phyloP scores from a whole-genome alignment of 2,113 vertebrate species.

The Haliaeetus leucogaster region DNA sequence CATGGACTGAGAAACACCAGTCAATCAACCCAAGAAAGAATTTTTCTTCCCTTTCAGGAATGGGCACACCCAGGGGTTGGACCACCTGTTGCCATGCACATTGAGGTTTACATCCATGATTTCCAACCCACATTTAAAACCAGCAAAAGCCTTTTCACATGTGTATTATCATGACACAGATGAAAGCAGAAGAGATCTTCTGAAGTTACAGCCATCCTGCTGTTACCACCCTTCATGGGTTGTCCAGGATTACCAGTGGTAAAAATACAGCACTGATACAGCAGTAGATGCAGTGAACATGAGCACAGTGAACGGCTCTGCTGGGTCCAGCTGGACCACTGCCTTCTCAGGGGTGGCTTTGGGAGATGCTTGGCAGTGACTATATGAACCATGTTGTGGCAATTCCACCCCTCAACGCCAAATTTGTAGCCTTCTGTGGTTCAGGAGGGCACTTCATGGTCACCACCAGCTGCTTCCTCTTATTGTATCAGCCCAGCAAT shows the following conservation, averaged over 20 bases:
- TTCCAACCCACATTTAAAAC: not conserved
- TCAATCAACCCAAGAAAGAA: not conserved
- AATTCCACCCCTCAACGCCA: no score
- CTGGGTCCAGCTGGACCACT: not conserved
- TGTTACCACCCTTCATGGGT: not conserved
- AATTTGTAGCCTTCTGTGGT: no score
- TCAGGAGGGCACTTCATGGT: not conserved
- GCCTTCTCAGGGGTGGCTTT: no score
- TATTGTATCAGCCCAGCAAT: accelerated
- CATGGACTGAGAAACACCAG: not conserved
- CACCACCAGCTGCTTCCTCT: not conserved
- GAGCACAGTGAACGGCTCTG: accelerated
- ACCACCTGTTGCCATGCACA: no score
- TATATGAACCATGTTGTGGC: no score
- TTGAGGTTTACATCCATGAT: no score
- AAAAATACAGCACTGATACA: accelerated
- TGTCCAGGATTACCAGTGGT: no score
- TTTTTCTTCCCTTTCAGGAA: not conserved
- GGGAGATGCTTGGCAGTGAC: not conserved
- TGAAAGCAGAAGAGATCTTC: not conserved
- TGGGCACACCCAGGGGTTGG: not conserved
- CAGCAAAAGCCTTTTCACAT: no score
- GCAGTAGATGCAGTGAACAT: not conserved
- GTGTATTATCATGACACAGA: accelerated
- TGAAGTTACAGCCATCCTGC: not conserved